These are phyloP conservation scores for Vidua chalybeata DNA, from an alignment of 2,113 vertebrate species.

Conservation along the genomic window DNA sequence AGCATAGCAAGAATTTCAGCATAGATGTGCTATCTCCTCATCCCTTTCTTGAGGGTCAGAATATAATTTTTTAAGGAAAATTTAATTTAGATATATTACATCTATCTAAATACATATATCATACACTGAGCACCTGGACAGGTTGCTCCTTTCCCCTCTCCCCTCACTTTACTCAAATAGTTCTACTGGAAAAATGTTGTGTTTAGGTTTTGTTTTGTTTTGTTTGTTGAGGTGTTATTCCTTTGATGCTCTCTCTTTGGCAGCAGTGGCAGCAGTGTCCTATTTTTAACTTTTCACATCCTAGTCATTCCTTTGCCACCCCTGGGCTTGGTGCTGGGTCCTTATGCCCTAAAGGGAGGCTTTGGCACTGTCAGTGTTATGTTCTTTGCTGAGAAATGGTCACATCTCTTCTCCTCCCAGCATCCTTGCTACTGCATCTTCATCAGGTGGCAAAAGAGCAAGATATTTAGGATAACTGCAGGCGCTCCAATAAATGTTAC, in stretches of 20 bases:
- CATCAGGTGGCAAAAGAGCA: neutral
- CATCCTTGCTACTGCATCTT: neutral
- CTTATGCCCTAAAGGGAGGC: neutral
- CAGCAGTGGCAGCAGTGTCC: neutral
- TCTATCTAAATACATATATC: no score
- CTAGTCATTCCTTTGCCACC: neutral
- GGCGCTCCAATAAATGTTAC: neutral
- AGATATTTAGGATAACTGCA: neutral
- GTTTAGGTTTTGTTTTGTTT: neutral
- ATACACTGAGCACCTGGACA: neutral
- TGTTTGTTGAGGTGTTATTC: neutral
- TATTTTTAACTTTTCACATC: neutral
- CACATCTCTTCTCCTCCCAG: neutral
- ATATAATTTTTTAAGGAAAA: neutral
- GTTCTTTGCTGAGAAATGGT: neutral
- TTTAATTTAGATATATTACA: neutral
- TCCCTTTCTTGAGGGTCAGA: neutral
- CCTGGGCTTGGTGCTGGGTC: neutral
- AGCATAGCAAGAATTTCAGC: neutral
- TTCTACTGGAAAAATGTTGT: neutral
- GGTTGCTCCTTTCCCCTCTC: neutral
- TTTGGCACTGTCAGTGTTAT: neutral
- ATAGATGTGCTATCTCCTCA: neutral
- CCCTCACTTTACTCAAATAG: neutral
- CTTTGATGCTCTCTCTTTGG: neutral